Base-by-base conservation (phyloP, 53 echinoderm and acorn worm genomes). In the Hippasteria phrygiana region DNA sequence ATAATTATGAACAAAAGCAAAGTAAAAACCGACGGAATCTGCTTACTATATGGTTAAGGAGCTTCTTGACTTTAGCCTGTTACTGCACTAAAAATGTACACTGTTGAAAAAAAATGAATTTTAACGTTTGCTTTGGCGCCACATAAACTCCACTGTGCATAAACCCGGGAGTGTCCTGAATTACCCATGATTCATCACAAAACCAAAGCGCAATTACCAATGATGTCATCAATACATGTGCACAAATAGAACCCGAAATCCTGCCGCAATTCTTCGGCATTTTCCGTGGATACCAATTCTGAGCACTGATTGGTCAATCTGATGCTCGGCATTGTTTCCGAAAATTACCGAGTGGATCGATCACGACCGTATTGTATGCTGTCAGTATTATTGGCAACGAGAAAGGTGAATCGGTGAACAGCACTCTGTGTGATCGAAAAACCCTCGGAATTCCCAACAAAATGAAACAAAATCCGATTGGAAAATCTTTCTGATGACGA, bases 361-460 rank as follows among this genome's bases (percentile, higher is more conserved):
- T 89, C 69, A 67, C 89, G 88, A 83, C 83, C 89, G 93, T 93
- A 93, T 93, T 93, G 93, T 93, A 89, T 89, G 59, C 87, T 91
- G 87, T 84, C 87, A 87, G 64, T 77, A 77, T 70, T 76, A 91
- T 91, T 91, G 91, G 91, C 91, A 91, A 91, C 91, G 73, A 91
- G 88, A 91, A 78, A 91, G 67, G 75, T 39, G 78, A 69, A 46
- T 77, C 77, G 59, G 56, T 55, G 73, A 90, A 81, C 73, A 73
- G 90, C 16, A 81, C 71, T 85, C 69, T 53, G 50, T 47, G 20
- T 69, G 69, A 32, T 47, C 85, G 51, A 85, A 85, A 83, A 85
- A 47, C 83, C 83, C 33, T 70, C 71, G 70, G 71, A 85, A 85
- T 85, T 70, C 85, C 74, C 81, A 35, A 31, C 82, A 47, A 81